Base-by-base conservation (phyloP, 2,797 vertebrate species). In the Oreortyx pictus region DNA sequence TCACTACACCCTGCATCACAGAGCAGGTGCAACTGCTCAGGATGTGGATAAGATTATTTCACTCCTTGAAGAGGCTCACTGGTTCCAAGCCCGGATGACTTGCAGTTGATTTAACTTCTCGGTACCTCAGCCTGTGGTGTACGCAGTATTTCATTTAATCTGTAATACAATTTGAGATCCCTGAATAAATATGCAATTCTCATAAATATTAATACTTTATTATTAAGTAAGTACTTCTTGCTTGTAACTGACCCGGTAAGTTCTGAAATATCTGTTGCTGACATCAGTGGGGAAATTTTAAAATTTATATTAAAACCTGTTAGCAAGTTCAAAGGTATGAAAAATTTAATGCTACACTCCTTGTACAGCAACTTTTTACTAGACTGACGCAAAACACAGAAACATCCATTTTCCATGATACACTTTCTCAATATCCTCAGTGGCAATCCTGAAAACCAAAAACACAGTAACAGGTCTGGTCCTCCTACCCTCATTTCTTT, bases 121-220 rank as follows among this genome's bases (percentile, higher is more conserved):
- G 61, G 37, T 62, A 82, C 86, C 88, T 90, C 64, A 80, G 67
- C 47, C 82, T 39, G 60, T 82, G 89, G 22, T n/a, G 49, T 76
- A 46, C 33, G 77, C 84, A 90, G 67, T 83, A 94, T 91, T 89
- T 91, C 82, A 85, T 91, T 95, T 91, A 89, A 94, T 88, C 95
- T 88, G 77, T 65, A 92, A 86, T 72, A 89, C 0, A 5, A 88
- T 92, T 92, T 91, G 87, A 95, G 92, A 95, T 68, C 85, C 82
- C 61, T 82, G 88, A 95, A 95, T 92, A 95, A 96, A 96, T 91
- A 95, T 66, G 67, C 68, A 56, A 82, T 91, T 75, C 49, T 82
- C 72, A 90, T 94, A 92, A 95, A 95, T 96, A 95, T 96, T 95
- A 95, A 95, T 94, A 88, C 92, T 92, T 95, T 90, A 95, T 96